Conservation (phyloP, 2,113 vertebrate species). For the Leptodactylus fuscus region DNA sequence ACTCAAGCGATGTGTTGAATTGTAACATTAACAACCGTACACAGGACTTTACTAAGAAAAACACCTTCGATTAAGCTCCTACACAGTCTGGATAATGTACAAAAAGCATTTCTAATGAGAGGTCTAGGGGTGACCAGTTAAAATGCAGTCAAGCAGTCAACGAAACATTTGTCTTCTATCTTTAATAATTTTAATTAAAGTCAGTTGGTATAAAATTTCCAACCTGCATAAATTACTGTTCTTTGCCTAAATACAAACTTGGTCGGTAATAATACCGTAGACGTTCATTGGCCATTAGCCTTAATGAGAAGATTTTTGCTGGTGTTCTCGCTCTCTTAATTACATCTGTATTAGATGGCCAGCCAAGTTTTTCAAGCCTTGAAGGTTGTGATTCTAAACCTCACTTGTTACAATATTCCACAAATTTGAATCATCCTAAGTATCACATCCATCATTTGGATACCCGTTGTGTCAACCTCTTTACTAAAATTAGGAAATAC, state of each 20-base stretch:
- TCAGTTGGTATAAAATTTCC: conserved; percentile 85
- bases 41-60: conserved; percentile 83
- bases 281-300: conserved; percentile 76
- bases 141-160: conserved; percentile 89
- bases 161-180: conserved; percentile 82
- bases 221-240: conserved; percentile 82
- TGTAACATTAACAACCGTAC: conserved; percentile 90
- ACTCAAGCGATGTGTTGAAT: conserved; percentile 85
- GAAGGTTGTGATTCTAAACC: conserved; percentile 3
- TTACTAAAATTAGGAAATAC: not conserved
- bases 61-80: conserved; percentile 92
- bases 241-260: conserved; percentile 80
- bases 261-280: conserved; percentile 22
- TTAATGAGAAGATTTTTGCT: conserved; percentile 74
- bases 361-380: conserved; percentile 37
- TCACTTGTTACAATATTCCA: conserved; percentile 23
- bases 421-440: not conserved
- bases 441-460: not conserved
- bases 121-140: conserved; percentile 91
- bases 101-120: conserved; percentile 94
- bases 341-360: conserved; percentile 74
- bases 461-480: not conserved
- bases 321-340: conserved; percentile 39
- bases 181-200: conserved; percentile 98
- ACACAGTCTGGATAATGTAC: conserved; percentile 85